These are phyloP conservation scores for Neoascia interrupta DNA, from an alignment of 2,888 invertebrate genomes.

Conservation along the genomic window DNA sequence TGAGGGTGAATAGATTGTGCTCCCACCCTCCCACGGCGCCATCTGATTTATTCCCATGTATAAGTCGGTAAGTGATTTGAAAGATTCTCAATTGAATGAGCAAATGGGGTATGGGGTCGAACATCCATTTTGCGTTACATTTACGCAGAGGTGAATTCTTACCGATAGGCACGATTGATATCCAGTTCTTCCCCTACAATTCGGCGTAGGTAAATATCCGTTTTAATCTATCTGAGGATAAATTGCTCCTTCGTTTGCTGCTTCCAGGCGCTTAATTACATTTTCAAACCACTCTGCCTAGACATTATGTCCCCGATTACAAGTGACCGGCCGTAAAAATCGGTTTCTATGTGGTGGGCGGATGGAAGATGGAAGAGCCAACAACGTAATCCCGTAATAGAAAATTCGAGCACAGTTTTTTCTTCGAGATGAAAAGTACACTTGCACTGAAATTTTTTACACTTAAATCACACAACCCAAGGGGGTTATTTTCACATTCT, in stretches of 20 bases:
- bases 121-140: constrained; percentile 49
- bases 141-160: constrained; percentile 6
- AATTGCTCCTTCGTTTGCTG: constrained; percentile 5
- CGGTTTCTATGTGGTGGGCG: too few relatives aligned
- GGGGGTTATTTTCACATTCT: constrained; percentile 2
- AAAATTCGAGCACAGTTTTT: too few relatives aligned
- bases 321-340: too few relatives aligned
- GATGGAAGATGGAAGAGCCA: too few relatives aligned
- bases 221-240: too few relatives aligned
- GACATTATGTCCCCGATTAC: too few relatives aligned
- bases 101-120: background rate
- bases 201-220: too few relatives aligned
- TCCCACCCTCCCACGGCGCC: constrained; percentile 9
- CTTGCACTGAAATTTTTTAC: background rate
- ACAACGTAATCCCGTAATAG: too few relatives aligned
- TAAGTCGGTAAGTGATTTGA: constrained; percentile 32
- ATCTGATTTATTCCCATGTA: constrained; percentile 38
- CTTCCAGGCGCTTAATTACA: background rate
- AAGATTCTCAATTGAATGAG: constrained; percentile 11
- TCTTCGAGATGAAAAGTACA: background rate
- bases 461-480: too few relatives aligned
- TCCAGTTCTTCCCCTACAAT: too few relatives aligned
- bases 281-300: background rate
- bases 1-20: constrained; percentile 17
- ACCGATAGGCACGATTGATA: too few relatives aligned